These are phyloP conservation scores for Pogonus chalceus DNA, from an alignment of 1,140 invertebrate species.

Conservation along the genomic window DNA sequence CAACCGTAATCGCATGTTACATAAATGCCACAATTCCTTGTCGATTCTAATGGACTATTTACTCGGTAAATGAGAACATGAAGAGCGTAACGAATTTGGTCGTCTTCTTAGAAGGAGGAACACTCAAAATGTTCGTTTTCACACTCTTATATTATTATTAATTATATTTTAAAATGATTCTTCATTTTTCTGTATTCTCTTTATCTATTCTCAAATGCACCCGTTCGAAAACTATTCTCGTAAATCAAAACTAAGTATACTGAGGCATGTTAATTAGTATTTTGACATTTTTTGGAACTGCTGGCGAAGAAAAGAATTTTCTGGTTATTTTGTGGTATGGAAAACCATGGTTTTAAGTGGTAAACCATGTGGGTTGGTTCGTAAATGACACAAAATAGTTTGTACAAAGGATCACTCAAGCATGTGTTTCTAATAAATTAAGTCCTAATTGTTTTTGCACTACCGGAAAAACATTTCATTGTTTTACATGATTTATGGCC, in stretches of 20 bases:
- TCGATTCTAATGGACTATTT: neutral
- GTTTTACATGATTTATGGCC: too few relatives aligned
- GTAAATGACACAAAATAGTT: neutral
- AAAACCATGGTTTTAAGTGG: neutral
- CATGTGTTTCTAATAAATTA: conserved; percentile 4
- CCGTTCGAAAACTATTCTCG: neutral
- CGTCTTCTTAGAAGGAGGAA: neutral
- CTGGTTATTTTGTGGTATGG: neutral
- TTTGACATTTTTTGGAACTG: too few relatives aligned
- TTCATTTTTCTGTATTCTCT: neutral
- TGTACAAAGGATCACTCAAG: neutral
- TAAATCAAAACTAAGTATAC: neutral
- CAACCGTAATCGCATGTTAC: too few relatives aligned
- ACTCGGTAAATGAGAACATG: conserved; percentile 6
- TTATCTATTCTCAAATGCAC: neutral
- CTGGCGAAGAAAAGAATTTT: too few relatives aligned
- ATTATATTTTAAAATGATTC: neutral
- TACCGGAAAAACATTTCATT: neutral
- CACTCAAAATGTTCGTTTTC: conserved; percentile 3
- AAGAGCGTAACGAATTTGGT: neutral
- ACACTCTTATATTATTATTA: neutral
- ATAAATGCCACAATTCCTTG: neutral
- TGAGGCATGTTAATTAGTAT: neutral
- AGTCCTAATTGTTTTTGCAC: neutral
- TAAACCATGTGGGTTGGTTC: neutral